These are phyloP conservation scores for Malurus leucopterus DNA, from an alignment of 2,797 vertebrate species.

Conservation along the genomic window DNA sequence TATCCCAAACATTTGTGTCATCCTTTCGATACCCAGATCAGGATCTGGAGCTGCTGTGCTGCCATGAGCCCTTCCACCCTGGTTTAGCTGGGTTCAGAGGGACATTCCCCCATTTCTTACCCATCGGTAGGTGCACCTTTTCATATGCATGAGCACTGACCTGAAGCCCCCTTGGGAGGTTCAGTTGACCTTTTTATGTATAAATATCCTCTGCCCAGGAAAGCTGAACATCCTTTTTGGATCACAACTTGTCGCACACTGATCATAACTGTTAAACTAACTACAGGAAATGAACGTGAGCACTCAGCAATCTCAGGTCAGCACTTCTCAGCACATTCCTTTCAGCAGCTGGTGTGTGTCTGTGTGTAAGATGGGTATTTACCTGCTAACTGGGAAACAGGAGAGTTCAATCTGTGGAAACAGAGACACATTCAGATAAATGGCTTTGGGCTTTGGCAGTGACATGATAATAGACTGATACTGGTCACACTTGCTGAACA, in stretches of 20 bases:
- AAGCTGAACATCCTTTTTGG: neutral
- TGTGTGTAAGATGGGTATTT: neutral
- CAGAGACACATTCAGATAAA: neutral
- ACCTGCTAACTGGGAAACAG: neutral
- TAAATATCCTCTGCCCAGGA: neutral
- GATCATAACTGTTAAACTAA: neutral
- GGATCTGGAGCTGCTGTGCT: neutral
- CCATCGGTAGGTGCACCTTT: accelerated
- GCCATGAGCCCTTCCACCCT: neutral
- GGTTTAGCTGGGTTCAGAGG: neutral
- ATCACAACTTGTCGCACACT: neutral
- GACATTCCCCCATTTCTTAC: neutral
- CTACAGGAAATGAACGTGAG: neutral
- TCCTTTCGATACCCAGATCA: neutral
- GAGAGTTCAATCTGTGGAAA: neutral
- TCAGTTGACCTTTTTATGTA: too few relatives aligned
- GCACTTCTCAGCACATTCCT: neutral
- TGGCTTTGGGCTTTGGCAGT: neutral
- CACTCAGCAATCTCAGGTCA: neutral
- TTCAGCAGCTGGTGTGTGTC: neutral
- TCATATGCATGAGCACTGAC: neutral
- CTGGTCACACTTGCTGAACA: neutral
- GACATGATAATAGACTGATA: neutral
- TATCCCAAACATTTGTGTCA: neutral
- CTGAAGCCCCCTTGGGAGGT: neutral